These are phyloP conservation scores for Engraulis encrasicolus DNA, from an alignment of 2,113 vertebrate genomes.

Conservation along the genomic window DNA sequence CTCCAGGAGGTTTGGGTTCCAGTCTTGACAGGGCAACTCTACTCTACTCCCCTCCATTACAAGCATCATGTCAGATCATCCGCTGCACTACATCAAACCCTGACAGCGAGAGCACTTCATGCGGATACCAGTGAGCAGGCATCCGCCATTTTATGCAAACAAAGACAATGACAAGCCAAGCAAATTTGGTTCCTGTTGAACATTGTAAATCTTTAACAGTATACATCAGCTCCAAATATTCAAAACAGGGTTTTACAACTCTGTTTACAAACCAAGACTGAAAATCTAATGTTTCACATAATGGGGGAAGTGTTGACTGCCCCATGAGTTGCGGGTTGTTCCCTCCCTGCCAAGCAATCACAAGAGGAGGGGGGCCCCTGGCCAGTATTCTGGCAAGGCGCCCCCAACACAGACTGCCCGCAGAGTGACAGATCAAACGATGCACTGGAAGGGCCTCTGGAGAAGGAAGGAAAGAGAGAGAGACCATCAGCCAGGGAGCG, in stretches of 20 bases:
- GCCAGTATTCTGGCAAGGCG: background rate
- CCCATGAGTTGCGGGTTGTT: background rate
- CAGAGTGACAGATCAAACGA: constrained; percentile 1
- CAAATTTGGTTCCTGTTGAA: background rate
- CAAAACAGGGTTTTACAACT: constrained; percentile 17
- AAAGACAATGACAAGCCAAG: background rate
- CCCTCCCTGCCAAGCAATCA: background rate
- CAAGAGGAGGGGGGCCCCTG: background rate
- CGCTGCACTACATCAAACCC: too few relatives aligned
- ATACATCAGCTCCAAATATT: background rate
- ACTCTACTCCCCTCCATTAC: too few relatives aligned
- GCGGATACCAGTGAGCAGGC: background rate
- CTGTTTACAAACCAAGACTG: constrained; percentile 1
- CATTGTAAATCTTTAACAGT: background rate
- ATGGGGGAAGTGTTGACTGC: constrained; percentile 13
- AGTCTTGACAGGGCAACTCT: too few relatives aligned
- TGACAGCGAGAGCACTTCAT: background rate
- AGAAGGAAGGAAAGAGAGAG: too few relatives aligned
- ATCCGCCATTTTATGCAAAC: background rate
- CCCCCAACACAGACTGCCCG: background rate
- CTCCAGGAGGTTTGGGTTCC: too few relatives aligned
- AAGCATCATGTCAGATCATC: too few relatives aligned
- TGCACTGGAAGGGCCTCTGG: background rate
- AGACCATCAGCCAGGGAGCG: background rate
- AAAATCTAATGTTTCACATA: constrained; percentile 6